Evolutionary conservation across 2,888 invertebrate genomes (phyloP).

Genomic region (Synanthedon vespiformis): DNA sequence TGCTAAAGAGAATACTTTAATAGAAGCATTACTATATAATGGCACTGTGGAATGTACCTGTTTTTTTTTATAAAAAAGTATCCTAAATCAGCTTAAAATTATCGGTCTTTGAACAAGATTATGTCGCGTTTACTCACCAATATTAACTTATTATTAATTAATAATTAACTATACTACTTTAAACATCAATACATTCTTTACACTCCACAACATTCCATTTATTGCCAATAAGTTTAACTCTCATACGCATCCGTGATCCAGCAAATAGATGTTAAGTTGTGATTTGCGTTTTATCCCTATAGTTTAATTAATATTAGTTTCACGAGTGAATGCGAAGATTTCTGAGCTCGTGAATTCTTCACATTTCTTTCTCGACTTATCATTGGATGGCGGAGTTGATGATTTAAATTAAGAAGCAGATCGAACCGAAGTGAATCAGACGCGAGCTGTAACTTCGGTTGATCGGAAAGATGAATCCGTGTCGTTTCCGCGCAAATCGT

Average conservation of each 20-base stretch:
- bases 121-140: slow-evolving; percentile 40
- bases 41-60: slow-evolving; percentile 67
- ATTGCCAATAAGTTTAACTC: slow-evolving; percentile 51
- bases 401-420: slow-evolving; percentile 3
- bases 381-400: slow-evolving; percentile 39
- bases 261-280: slow-evolving; percentile 66
- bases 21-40: slow-evolving; percentile 59
- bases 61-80: slow-evolving; percentile 53
- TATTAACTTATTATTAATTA: slow-evolving; percentile 41
- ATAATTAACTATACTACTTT: slow-evolving; percentile 31
- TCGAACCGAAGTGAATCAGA: slow-evolving; percentile 13
- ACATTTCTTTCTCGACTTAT: slow-evolving; percentile 37
- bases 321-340: slow-evolving; percentile 52
- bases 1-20: slow-evolving; percentile 36
- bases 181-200: slow-evolving; percentile 39
- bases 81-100: slow-evolving; percentile 56
- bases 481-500: slow-evolving; percentile 53
- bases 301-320: slow-evolving; percentile 32
- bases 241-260: slow-evolving; percentile 39
- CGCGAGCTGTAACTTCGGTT: slow-evolving; percentile 14
- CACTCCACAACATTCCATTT: slow-evolving; percentile 37
- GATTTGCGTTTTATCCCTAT: slow-evolving; percentile 61
- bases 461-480: slow-evolving; percentile 45
- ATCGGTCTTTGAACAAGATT: slow-evolving; percentile 57
- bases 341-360: slow-evolving; percentile 62